These are phyloP conservation scores for Temnopleurus reevesii DNA, from an alignment of 53 echinoderm and acorn worm genomes.

Conservation along the genomic window DNA sequence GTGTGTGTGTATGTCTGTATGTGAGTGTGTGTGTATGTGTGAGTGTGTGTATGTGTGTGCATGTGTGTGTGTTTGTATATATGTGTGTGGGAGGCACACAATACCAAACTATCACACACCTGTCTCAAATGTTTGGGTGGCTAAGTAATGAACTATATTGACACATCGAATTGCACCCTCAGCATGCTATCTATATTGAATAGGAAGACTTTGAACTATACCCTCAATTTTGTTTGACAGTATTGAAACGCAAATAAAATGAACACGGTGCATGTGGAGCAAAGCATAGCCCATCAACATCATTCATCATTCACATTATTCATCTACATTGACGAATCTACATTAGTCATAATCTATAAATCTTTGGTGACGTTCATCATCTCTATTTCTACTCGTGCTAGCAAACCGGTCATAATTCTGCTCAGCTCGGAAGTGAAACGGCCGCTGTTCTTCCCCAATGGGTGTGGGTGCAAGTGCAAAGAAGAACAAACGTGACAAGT, in stretches of 20 bases:
- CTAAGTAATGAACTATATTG: too few relatives aligned
- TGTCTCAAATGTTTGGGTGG: too few relatives aligned
- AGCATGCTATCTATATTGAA: too few relatives aligned
- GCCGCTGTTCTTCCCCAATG: background rate
- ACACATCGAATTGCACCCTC: too few relatives aligned
- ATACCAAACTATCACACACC: too few relatives aligned
- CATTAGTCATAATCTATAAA: background rate
- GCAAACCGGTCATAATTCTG: too few relatives aligned
- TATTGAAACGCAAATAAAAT: background rate
- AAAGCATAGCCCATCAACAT: background rate
- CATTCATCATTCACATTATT: background rate
- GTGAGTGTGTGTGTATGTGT: too few relatives aligned
- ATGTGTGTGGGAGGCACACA: too few relatives aligned
- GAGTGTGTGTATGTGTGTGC: too few relatives aligned
- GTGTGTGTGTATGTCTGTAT: too few relatives aligned
- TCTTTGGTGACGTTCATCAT: background rate
- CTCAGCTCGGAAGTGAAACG: background rate
- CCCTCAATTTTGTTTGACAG: background rate
- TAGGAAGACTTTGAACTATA: constrained; percentile 5
- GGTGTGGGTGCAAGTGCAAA: constrained; percentile 13
- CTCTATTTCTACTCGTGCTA: background rate
- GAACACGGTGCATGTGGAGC: background rate
- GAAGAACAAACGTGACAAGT: background rate
- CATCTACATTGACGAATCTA: background rate
- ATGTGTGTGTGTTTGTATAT: too few relatives aligned